A percentile compares a stretch with the other conserved stretches of the same genome.
phyloP scores from a whole-genome alignment of 1,140 invertebrate species.

The Dysdera silvatica region DNA sequence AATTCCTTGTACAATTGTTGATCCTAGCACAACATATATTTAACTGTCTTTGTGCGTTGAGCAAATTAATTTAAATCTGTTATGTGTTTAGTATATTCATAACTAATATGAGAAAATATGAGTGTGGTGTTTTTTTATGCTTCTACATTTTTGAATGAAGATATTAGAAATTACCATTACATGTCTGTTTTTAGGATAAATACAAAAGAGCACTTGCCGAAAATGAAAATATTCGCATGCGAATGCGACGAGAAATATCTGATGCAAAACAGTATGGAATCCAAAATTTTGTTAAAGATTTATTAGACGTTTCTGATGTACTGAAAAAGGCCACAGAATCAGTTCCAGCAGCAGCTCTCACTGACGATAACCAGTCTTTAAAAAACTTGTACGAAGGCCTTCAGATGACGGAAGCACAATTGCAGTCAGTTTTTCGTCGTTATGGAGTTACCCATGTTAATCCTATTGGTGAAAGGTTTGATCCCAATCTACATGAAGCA shows the following conservation, averaged over 20 bases:
- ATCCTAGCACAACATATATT: too few relatives aligned
- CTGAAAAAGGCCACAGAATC: slow-evolving; percentile 78
- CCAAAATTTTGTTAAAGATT: slow-evolving; percentile 94
- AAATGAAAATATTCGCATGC: slow-evolving; percentile 78
- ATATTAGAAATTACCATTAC: too few relatives aligned
- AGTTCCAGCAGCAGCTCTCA: slow-evolving; percentile 72
- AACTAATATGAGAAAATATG: too few relatives aligned
- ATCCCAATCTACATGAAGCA: slow-evolving; percentile 94
- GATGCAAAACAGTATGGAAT: slow-evolving; percentile 94
- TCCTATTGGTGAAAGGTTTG: slow-evolving; percentile 87
- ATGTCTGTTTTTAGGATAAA: slow-evolving; percentile 75
- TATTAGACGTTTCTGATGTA: slow-evolving; percentile 91
- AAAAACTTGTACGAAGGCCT: slow-evolving; percentile 86
- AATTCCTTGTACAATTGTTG: too few relatives aligned
- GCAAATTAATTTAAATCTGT: too few relatives aligned
- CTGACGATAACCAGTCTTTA: slow-evolving; percentile 66
- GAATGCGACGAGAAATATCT: slow-evolving; percentile 83
- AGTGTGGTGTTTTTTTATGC: too few relatives aligned
- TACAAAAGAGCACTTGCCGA: slow-evolving; percentile 90
- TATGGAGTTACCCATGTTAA: slow-evolving; percentile 79
- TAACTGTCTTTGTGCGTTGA: too few relatives aligned
- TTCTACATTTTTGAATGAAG: too few relatives aligned
- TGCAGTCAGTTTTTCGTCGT: slow-evolving; percentile 57
- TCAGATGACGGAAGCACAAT: slow-evolving; percentile 76
- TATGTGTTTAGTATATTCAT: too few relatives aligned